Conservation (phyloP, 2,797 vertebrate species). For the Knipowitschia caucasica region DNA sequence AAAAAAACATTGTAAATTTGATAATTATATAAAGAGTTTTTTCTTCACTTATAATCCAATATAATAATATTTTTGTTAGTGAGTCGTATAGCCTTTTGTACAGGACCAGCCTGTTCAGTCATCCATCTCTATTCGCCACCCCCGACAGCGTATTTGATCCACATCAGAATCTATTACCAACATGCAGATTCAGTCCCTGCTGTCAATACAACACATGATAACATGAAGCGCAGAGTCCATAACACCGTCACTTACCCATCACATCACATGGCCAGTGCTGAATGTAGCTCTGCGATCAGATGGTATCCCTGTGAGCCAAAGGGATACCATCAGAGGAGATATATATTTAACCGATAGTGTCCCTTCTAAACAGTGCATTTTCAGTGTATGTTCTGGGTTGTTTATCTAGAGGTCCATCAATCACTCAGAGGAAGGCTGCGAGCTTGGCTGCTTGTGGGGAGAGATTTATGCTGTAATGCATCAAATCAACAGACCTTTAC, state of each 20-base stretch:
- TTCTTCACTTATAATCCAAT: too few relatives aligned
- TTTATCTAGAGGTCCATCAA: slow-evolving; percentile 60
- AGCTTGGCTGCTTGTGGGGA: slow-evolving; percentile 56
- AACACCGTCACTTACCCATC: slow-evolving; percentile 67
- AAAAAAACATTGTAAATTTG: too few relatives aligned
- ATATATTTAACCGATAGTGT: slow-evolving; percentile 54
- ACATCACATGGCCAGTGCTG: slow-evolving; percentile 52
- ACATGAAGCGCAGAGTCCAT: slow-evolving; percentile 71
- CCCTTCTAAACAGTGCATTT: slow-evolving; percentile 58
- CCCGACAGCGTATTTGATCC: slow-evolving; percentile 71
- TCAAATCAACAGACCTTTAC: slow-evolving; percentile 76
- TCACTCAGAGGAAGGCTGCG: slow-evolving; percentile 61
- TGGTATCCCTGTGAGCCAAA: slow-evolving; percentile 59
- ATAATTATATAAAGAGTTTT: too few relatives aligned
- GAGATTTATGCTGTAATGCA: slow-evolving; percentile 69
- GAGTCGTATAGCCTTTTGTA: slow-evolving; percentile 54
- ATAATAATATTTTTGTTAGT: slow-evolving; percentile 27
- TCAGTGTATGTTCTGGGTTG: slow-evolving; percentile 35
- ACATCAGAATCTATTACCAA: slow-evolving; percentile 72
- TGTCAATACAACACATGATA: slow-evolving; percentile 76
- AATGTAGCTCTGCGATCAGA: slow-evolving; percentile 44
- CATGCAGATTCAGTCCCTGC: slow-evolving; percentile 68
- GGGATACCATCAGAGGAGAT: slow-evolving; percentile 52
- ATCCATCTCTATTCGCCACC: slow-evolving; percentile 74
- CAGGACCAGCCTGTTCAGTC: slow-evolving; percentile 52